Evolutionary conservation across 2,888 invertebrate species (phyloP).

Genomic region (Macropis europaea): DNA sequence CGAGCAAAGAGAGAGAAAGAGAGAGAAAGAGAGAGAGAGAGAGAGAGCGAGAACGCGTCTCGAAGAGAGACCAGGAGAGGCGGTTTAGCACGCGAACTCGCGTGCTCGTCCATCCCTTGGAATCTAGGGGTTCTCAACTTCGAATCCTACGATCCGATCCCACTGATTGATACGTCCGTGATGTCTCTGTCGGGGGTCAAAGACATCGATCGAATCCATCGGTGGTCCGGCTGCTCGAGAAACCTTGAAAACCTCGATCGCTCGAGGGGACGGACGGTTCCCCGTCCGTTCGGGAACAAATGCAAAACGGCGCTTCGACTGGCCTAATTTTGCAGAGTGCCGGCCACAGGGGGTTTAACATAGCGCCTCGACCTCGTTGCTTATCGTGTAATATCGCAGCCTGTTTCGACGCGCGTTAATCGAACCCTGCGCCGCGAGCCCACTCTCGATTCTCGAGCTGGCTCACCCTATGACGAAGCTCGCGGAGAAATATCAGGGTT

Average conservation of each 20-base stretch:
- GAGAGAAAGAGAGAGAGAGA: constrained; percentile 31
- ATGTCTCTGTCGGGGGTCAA: background rate
- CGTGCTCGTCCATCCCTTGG: constrained; percentile 77
- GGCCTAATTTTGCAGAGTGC: background rate
- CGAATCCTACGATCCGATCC: background rate
- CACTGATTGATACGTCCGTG: constrained; percentile 2
- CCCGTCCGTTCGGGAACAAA: background rate
- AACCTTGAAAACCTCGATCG: no score
- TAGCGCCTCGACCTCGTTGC: constrained; percentile 24
- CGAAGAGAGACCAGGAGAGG: constrained; percentile 57
- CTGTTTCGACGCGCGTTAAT: constrained; percentile 17
- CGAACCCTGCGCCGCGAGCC: background rate
- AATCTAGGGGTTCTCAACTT: constrained; percentile 73
- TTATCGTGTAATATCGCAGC: constrained; percentile 15
- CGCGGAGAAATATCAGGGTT: no score
- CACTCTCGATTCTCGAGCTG: no score
- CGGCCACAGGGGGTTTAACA: constrained; percentile 7
- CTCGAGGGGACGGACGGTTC: background rate
- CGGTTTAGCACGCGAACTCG: constrained; percentile 76
- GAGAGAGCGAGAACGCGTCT: constrained; percentile 41
- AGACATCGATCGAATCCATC: constrained; percentile 19
- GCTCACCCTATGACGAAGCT: no score
- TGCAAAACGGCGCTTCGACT: background rate
- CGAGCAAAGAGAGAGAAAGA: constrained; percentile 35
- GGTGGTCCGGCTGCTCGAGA: no score